phyloP scores from a whole-genome alignment of 2,888 invertebrate genomes.

The Helleia helle region DNA sequence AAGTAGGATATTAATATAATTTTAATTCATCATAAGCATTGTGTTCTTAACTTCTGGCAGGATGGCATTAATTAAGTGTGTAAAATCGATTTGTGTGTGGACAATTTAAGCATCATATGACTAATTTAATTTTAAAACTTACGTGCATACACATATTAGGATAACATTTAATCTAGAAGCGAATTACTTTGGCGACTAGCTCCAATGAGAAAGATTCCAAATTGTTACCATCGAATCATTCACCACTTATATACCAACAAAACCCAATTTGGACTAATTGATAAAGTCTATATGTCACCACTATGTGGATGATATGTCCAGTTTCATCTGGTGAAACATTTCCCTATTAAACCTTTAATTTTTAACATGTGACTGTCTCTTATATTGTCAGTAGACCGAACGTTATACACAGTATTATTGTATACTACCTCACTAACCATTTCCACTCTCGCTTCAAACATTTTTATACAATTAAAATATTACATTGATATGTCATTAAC shows the following conservation, averaged over 20 bases:
- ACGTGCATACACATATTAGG: slow-evolving; percentile 61
- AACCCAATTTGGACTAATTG: slow-evolving; percentile 36
- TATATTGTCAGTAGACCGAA: slow-evolving; percentile 63
- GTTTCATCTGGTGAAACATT: slow-evolving; percentile 49
- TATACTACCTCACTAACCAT: slow-evolving; percentile 49
- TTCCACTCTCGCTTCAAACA: slow-evolving; percentile 29
- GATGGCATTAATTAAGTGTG: slow-evolving; percentile 61
- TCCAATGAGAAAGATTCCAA: slow-evolving; percentile 71
- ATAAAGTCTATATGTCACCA: slow-evolving; percentile 53
- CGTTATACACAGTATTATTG: slow-evolving; percentile 40
- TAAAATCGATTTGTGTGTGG: slow-evolving; percentile 69
- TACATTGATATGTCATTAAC: slow-evolving; percentile 70
- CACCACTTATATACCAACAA: slow-evolving; percentile 24
- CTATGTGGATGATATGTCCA: slow-evolving; percentile 66
- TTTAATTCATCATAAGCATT: slow-evolving; percentile 70
- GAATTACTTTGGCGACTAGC: slow-evolving; percentile 63
- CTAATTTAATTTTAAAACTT: slow-evolving; percentile 49
- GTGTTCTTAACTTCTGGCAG: slow-evolving; percentile 64
- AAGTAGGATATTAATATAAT: slow-evolving; percentile 61
- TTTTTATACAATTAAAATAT: slow-evolving; percentile 51
- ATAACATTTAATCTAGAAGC: slow-evolving; percentile 67
- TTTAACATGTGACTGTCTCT: slow-evolving; percentile 54
- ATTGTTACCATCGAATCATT: slow-evolving; percentile 30
- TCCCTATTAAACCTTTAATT: slow-evolving; percentile 62
- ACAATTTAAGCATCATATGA: slow-evolving; percentile 67